These are phyloP conservation scores for Tragelaphus oryx DNA, from an alignment of 2,797 vertebrate genomes.

Conservation along the genomic window DNA sequence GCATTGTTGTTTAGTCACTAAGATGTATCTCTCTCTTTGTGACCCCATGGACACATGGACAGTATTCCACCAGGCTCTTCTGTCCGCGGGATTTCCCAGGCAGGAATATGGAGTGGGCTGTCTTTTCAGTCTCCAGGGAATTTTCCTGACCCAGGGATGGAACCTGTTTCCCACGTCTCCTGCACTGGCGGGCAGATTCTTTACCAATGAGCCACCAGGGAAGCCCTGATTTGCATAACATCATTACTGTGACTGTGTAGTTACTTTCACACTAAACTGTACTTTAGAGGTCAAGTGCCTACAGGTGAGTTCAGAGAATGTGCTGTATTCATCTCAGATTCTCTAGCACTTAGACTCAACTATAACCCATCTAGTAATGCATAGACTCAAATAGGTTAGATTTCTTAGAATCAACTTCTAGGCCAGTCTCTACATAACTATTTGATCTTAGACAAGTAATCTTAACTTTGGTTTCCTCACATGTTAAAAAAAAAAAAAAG, in stretches of 20 bases:
- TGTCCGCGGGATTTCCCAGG: not conserved
- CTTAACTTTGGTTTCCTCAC: not conserved
- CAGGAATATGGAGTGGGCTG: not conserved
- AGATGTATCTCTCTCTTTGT: not conserved
- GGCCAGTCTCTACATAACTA: not conserved
- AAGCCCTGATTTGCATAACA: not conserved
- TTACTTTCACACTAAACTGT: not conserved
- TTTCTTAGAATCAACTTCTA: not conserved
- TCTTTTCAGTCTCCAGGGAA: not conserved
- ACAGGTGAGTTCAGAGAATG: not conserved
- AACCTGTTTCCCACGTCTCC: not conserved
- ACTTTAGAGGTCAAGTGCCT: not conserved
- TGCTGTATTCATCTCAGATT: not conserved
- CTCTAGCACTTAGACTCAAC: not conserved
- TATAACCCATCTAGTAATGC: not conserved
- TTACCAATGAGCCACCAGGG: not conserved
- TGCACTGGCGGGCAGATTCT: rapidly evolving
- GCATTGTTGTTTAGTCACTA: not conserved
- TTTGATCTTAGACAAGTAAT: not conserved
- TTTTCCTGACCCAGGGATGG: not conserved
- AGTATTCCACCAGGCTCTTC: not conserved
- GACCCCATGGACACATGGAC: rapidly evolving
- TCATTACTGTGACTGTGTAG: not conserved
- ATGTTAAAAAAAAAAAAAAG: not conserved
- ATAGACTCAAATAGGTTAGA: not conserved